A percentile compares a stretch with the other conserved stretches of the same genome.
Conservation (phyloP, 2,888 invertebrate species). For the Amphipoea oculea region DNA sequence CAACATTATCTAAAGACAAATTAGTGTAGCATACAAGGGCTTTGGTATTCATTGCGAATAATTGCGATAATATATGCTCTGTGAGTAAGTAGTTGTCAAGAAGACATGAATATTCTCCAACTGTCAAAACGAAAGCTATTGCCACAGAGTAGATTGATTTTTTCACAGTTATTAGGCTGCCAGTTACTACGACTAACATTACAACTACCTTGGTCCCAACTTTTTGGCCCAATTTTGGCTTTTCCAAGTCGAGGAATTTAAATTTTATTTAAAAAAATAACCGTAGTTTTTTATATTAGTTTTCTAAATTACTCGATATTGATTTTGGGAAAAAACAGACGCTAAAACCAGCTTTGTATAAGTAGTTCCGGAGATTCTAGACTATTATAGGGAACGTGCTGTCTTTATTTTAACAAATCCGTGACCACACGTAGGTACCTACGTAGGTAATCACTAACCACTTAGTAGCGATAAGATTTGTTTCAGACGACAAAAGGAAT, state of each 20-base stretch:
- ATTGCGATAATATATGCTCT: too few species aligned
- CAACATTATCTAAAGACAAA: neutral
- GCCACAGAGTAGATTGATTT: neutral
- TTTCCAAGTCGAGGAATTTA: neutral
- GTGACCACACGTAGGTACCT: conserved; percentile 4
- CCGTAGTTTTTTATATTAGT: neutral
- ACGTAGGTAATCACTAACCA: neutral
- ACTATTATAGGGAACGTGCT: neutral
- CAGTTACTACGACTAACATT: neutral
- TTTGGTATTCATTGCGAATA: conserved; percentile 7
- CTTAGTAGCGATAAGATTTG: conserved; percentile 18
- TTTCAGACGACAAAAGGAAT: neutral
- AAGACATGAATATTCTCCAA: neutral
- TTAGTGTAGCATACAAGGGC: neutral
- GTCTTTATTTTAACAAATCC: neutral
- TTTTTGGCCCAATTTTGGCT: neutral
- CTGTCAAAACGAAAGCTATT: neutral
- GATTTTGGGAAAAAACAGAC: neutral
- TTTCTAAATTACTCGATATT: neutral
- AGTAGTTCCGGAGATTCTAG: neutral
- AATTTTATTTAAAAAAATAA: neutral
- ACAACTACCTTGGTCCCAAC: neutral
- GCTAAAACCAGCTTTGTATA: neutral
- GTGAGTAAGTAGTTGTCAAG: neutral
- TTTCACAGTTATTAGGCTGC: neutral